Percentiles rank a stretch among this genome's conserved stretches.
Conservation (phyloP, 1,140 invertebrate species). For the Reticulitermes speratus region DNA sequence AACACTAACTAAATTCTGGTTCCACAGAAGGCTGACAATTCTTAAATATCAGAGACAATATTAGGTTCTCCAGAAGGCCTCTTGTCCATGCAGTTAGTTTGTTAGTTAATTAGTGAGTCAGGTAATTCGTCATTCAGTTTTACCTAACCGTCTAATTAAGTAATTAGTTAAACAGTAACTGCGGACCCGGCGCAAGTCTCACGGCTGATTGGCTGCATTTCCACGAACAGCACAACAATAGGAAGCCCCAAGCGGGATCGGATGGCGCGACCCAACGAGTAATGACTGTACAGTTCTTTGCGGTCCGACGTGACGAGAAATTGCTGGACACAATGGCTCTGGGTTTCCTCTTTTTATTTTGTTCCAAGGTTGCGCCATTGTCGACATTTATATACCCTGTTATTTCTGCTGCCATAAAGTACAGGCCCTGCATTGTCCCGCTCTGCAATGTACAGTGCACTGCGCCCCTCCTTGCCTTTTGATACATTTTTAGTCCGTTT, state of each 20-base stretch:
- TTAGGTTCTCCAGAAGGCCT: too few relatives aligned
- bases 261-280: not conserved
- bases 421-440: not conserved
- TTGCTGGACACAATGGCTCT: not conserved
- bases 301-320: conserved; percentile 11
- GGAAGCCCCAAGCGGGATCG: not conserved
- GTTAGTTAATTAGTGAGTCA: too few relatives aligned
- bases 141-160: too few relatives aligned
- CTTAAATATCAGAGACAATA: too few relatives aligned
- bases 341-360: not conserved
- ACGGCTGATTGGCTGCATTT: not conserved
- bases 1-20: too few relatives aligned
- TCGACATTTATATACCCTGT: not conserved
- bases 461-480: not conserved
- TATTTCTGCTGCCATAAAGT: not conserved
- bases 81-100: too few relatives aligned
- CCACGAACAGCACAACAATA: not conserved
- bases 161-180: too few relatives aligned
- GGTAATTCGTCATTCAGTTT: too few relatives aligned
- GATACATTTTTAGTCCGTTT: not conserved
- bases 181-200: too few relatives aligned
- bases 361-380: not conserved
- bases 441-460: not conserved
- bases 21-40: too few relatives aligned
- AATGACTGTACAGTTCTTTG: not conserved